These are phyloP conservation scores for Melanotaenia boesemani DNA, from an alignment of 2,797 vertebrate species.

Conservation along the genomic window DNA sequence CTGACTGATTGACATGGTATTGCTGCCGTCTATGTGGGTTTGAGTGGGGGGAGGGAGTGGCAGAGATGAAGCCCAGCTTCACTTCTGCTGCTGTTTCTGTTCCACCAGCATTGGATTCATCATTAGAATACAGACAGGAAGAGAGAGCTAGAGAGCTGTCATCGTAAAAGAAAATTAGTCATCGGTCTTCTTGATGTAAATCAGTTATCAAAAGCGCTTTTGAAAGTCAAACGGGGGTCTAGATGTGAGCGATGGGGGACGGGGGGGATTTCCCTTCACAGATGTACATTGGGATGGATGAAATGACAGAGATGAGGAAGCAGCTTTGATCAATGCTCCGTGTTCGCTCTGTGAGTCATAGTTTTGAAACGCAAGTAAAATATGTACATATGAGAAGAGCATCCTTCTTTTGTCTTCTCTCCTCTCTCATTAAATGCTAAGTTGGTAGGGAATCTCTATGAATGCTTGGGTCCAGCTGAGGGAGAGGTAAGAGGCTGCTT, in stretches of 20 bases:
- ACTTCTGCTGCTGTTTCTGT: conserved; percentile 32
- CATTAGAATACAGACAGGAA: conserved; percentile 36
- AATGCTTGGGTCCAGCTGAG: conserved; percentile 82
- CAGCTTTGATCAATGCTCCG: conserved; percentile 45
- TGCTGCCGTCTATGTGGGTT: conserved; percentile 31
- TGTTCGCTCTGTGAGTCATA: conserved; percentile 48
- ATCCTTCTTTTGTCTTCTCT: conserved; percentile 79
- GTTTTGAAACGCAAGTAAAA: conserved; percentile 56
- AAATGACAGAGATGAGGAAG: conserved; percentile 55
- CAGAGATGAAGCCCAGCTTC: conserved; percentile 49
- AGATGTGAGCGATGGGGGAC: conserved; percentile 12
- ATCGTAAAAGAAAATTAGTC: conserved; percentile 43
- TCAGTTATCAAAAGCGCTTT: conserved; percentile 45
- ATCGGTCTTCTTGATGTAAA: conserved; percentile 41
- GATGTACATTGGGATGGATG: conserved; percentile 44
- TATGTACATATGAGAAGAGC: conserved; percentile 67
- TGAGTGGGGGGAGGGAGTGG: neutral
- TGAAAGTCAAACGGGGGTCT: conserved; percentile 40
- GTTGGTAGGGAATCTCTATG: conserved; percentile 86
- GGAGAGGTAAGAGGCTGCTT: conserved; percentile 84
- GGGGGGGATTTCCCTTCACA: conserved; percentile 44
- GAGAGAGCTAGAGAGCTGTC: conserved; percentile 28
- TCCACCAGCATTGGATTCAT: conserved; percentile 47
- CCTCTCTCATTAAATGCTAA: conserved; percentile 83
- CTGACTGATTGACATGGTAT: conserved; percentile 54